Evolutionary conservation across 2,797 vertebrate genomes (phyloP).

Genomic region (Eulemur mongoz): DNA sequence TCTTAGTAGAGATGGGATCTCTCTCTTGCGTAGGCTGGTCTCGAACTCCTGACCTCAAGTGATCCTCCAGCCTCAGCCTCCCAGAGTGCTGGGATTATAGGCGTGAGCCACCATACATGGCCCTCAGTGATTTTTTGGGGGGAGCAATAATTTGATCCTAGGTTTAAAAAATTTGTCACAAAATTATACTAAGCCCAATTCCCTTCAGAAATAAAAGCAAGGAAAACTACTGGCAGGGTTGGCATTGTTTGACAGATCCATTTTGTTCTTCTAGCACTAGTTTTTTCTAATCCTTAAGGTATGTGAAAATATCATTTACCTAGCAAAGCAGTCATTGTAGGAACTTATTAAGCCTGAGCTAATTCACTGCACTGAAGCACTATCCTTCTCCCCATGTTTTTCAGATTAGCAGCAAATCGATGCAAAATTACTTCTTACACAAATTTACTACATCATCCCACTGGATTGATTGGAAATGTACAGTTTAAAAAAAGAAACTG

Average conservation of each 20-base stretch:
- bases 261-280: not conserved
- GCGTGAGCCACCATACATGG: too few species aligned
- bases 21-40: too few species aligned
- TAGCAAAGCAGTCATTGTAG: not conserved
- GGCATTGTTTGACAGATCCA: not conserved
- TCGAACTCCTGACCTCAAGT: too few species aligned
- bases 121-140: not conserved
- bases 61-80: too few species aligned
- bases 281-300: conserved; percentile 18
- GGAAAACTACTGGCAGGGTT: not conserved
- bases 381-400: not conserved
- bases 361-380: not conserved
- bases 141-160: not conserved
- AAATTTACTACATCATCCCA: not conserved
- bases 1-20: too few species aligned
- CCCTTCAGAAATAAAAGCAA: not conserved
- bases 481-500: not conserved
- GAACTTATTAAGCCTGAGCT: not conserved
- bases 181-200: conserved; percentile 2
- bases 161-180: not conserved
- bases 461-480: not conserved
- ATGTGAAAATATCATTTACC: not conserved
- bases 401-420: not conserved
- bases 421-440: conserved; percentile 9
- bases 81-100: too few species aligned